Evolutionary conservation across 2,113 vertebrate species (phyloP), one percentile per base, ranked within the genome.

Genomic region (Microcebus murinus): DNA sequence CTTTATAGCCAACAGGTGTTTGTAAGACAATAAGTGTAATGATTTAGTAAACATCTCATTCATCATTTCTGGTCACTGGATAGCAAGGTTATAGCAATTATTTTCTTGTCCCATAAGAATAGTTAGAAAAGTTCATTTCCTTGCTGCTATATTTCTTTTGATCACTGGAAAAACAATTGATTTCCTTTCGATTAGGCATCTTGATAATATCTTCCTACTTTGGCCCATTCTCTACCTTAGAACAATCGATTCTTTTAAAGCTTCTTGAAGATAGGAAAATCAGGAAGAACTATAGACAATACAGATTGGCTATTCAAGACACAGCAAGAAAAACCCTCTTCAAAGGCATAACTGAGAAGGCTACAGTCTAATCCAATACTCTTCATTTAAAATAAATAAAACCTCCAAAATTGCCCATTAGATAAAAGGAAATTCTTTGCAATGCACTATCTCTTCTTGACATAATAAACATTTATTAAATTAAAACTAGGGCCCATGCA

Each of bases 1-100:
- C 42, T 86, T 77, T 76, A 95, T 27, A 88, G 77, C n/a, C 67
- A 93, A 97, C n/a, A 95, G 71, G 89, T 88, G 4, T 97, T 94
- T 76, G 59, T 20, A 73, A 4, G 45, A 94, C 34, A 85, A 34
- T 76, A 50, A 77, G 21, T 45, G 59, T 36, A 88, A 91, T 48
- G 34, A 91, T 82, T 94, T 77, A 93, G 27, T 93, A 86, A 85
- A 95, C 42, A 77, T 21, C 23, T 71, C n/a, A 94, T 91, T 92
- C 31, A 86, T 89, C 68, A 79, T 45, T 96, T 92, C 36, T 89
- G 12, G 8, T 42, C 17, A 13, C 36, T 36, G 39, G 23, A 63
- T n/a, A 50, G 34, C 61, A 88, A 84, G 42, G 61, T 81, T 79
- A 87, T 2, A 6, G 31, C 3, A 67, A 82, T 36, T 71, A 39